Evolutionary conservation across 2,113 vertebrate species (phyloP), one percentile per base, ranked within the genome.

Genomic region (Coryphaenoides rupestris): DNA sequence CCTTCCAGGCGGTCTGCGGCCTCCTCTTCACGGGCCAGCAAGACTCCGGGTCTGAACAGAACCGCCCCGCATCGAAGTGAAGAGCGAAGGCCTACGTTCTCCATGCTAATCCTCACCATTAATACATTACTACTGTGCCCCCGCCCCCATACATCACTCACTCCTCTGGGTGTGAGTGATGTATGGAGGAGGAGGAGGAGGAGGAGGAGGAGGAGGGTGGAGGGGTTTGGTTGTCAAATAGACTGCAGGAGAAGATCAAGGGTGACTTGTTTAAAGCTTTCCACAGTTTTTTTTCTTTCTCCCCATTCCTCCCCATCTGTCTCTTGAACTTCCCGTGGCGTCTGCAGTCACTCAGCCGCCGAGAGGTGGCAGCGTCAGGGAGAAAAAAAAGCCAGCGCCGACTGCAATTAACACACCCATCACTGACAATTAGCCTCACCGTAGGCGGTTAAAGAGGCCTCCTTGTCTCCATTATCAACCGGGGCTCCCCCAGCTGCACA

Each of bases 391-490:
- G 9, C 3, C 33, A 7, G 83, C 82, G 76, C 76, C 76, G 66
- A 74, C 73, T 15, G 74, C 80, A 87, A 88, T 89, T 89, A 88
- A 87, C 84, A 83, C 75, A 83, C 76, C 81, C 77, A 74, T 88
- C 85, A 79, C 74, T 70, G 76, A 80, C 84, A 86, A 90, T 90
- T 86, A 89, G 79, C 75, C 72, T 81, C 84, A 76, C 80, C 66
- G 54, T 45, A 59, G 80, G 86, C 73, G 83, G 78, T 78, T 80
- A 82, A 87, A 81, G 80, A 82, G 75, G 62, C 67, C 74, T 85
- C 78, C 66, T 84, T 62, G 79, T 78, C 68, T 82, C 83, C 79
- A 80, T 83, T 78, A 63, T 70, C 33, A 12, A 40, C 75, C 53
- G 63, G 58, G 66, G 71, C 66, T 81, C 72, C n/a, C n/a, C 80